Percentiles rank a stretch among this genome's conserved stretches.
phyloP scores from a whole-genome alignment of 2,113 vertebrate species.

The Oenanthe oenanthe region DNA sequence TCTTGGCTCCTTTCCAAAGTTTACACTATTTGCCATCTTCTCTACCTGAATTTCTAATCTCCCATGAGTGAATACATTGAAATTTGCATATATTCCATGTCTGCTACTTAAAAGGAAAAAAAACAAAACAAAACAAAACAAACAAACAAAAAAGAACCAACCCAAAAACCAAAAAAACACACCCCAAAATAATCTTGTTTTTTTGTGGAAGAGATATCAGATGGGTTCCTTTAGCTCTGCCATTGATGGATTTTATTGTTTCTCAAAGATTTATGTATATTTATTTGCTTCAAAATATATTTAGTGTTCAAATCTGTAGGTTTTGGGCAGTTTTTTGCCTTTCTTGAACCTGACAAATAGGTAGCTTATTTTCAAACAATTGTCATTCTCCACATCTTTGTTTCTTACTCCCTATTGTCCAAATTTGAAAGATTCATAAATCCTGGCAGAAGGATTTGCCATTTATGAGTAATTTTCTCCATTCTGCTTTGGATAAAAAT shows the following conservation, averaged over 20 bases:
- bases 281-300: background rate
- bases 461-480: background rate
- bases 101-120: background rate
- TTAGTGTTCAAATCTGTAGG: background rate
- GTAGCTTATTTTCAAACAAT: background rate
- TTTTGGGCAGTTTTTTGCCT: background rate
- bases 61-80: background rate
- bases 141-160: too few species aligned
- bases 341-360: background rate
- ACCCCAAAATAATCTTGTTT: background rate
- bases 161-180: background rate
- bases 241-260: background rate
- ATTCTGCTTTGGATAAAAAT: background rate
- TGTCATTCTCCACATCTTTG: background rate
- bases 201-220: background rate
- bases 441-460: background rate
- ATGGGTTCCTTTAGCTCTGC: background rate
- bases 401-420: background rate
- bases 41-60: background rate
- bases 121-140: background rate
- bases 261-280: background rate
- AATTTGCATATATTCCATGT: background rate
- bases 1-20: background rate
- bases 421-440: background rate
- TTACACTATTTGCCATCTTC: background rate